Evolutionary conservation across 2,797 vertebrate species (phyloP).

Genomic region (Acestrorhynchus altus): DNA sequence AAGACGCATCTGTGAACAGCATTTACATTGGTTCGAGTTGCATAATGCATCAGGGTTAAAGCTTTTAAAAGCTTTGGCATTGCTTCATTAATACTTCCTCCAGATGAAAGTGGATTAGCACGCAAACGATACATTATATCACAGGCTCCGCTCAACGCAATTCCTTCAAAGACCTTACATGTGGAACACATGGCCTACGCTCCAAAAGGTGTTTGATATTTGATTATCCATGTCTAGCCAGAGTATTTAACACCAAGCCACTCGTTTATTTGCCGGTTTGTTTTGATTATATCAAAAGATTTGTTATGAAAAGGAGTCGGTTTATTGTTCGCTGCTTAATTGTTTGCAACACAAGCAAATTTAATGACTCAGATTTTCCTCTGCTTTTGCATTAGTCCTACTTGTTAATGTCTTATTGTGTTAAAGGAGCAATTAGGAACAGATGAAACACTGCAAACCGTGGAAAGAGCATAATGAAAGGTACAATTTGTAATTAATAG

Average conservation of each 20-base stretch:
- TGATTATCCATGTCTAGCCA: not conserved
- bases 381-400: not conserved
- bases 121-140: conserved; percentile 10
- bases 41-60: conserved; percentile 72
- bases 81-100: conserved; percentile 70
- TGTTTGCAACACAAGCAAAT: not conserved
- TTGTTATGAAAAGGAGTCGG: not conserved
- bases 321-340: not conserved
- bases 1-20: conserved; percentile 59
- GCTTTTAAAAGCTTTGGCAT: conserved; percentile 63
- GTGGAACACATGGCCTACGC: not conserved
- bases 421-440: not conserved
- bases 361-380: not conserved
- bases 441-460: not conserved
- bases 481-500: not conserved
- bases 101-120: conserved; percentile 61
- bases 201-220: not conserved
- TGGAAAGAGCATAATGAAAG: not conserved
- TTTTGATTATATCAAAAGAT: not conserved
- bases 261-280: not conserved
- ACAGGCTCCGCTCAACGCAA: not conserved
- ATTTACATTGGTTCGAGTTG: conserved; percentile 61
- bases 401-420: not conserved
- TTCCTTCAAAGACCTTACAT: not conserved
- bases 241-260: not conserved